Base-by-base conservation (phyloP, 2,113 vertebrate species). In the Pangasianodon gigas region DNA sequence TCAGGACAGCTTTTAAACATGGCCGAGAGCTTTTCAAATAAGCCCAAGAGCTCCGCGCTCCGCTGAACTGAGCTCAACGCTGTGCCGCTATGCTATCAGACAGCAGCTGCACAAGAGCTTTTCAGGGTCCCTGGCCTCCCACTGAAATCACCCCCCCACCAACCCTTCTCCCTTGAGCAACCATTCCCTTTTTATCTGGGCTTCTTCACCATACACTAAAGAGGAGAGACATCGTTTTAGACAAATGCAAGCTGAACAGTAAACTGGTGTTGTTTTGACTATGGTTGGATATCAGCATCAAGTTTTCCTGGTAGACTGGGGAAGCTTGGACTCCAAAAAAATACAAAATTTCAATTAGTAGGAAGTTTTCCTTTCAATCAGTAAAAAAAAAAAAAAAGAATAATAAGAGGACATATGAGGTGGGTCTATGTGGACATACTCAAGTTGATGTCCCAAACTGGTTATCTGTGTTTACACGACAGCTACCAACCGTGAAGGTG, bases 1-100 rank as follows among this genome's bases (percentile, higher is more conserved):
- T 87, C 89, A 89, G 90, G 82, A 87, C 71, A 83, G 85, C 65
- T 92, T 90, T 92, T 90, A 94, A 90, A 83, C 87, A 89, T 65
- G 18, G 83, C 89, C 48, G 67, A 91, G 85, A 90, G 87, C 85
- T 84, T 89, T 90, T 90, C 85, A 90, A 87, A 91, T 89, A 89
- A 85, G 83, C 52, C 80, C 83, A 41, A 88, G 87, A 84, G 88
- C 88, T 87, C 88, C 21, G 74, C 83, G 83, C 75, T 89, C 82
- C 54, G n/a, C 84, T 81, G 79, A 84, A 89, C 14, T 86, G 44
- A 82, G 52, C 60, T 32, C 75, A 85, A 44, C 19, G 58, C 41
- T 62, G n/a, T 83, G n/a, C 41, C 24, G 58, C 32, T 83, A 56
- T n/a, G 52, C 84, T 75, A 86, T 48, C 46, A 56, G n/a, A 89